Base-by-base conservation (phyloP, 1,140 invertebrate genomes). In the Drosophila nikananu region DNA sequence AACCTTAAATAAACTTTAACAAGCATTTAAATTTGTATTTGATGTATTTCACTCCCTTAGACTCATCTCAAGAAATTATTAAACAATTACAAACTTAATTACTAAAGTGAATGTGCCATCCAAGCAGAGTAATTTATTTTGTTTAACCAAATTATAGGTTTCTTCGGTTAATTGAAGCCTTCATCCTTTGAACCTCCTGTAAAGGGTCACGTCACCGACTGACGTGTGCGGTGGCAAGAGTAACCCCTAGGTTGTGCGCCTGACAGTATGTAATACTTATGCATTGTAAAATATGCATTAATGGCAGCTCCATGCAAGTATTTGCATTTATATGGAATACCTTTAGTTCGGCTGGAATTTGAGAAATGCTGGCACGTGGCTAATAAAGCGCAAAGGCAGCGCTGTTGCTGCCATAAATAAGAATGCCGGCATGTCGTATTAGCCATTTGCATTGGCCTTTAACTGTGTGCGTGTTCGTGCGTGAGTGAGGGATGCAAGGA, bases 271-370 rank as follows among this genome's bases (percentile, higher is more conserved):
- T 37, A 66, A 30, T 35, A 62, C 32, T 59, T 68, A 80, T 83
- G 84, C 80, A 74, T 62, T 44, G 52, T 57, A 77, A 84, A 89
- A 80, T 75, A 89, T 84, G 77, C 81, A 87, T 80, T 80, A 74
- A 83, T 84, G 64, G 61, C 46, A 61, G 67, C 67, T 68, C 39
- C 67, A 19, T 57, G 39, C 64, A 42, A 67, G 77, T 77, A 63
- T 87, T 87, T 84, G 84, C 83, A 87, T 87, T 89, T 89, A 89
- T 74, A 89, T 87, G 81, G 58, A 81, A 78, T 84, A 66, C 57
- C 67, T 65, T 65, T 66, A 73, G 46, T 62, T 64, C 51, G 58
- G 55, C 35, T 49, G 48, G 54, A 63, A 66, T 64, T 78, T 25
- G 52, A 42, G 66, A 52, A 59, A 84, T 89, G 68, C 65, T 59